Base-by-base conservation (phyloP, 1,140 invertebrate species). In the Solenopsis invicta region DNA sequence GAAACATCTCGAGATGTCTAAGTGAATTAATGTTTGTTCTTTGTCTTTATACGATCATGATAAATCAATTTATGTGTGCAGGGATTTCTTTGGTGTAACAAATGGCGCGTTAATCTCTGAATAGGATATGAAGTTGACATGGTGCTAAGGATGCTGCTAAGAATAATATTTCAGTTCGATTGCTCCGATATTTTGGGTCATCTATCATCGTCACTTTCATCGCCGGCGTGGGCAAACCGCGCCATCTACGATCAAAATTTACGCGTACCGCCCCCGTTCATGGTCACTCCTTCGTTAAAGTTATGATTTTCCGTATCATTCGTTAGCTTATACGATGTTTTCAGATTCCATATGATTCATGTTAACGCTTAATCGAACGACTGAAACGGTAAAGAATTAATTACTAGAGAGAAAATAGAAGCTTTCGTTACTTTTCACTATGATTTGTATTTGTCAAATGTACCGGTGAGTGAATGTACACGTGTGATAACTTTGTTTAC, bases 381-480 rank as follows among this genome's bases (percentile, higher is more conserved):
- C 21, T 29, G 9, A 59, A 72, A 59, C 21, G 24, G 9, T 24
- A 21, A 18, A 13, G 18, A 21, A 52, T 6, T 21, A n/a, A 16
- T 29, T 64, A 34, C 1, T 29, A 59, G 41, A 59, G 41, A 59
- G 10, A 48, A 24, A 45, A 74, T 45, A 37, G 61, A 12, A 50
- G 62, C 54, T 80, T 13, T 67, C 59, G 37, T 88, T 87, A 89
- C 89, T 85, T 92, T 93, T 94, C 89, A 88, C 91, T 94, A 93
- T 93, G 91, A 93, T 82, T 90, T 94, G 90, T 94, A 93, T 94
- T 93, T 94, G 89, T 92, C 88, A 92, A 92, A 84, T 93, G 92
- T 91, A 89, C 91, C 87, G 67, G 89, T 94, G 89, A 94, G 92
- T 89, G 89, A 93, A 93, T 93, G 91, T 94, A 94, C 93, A 94